Percentiles rank a stretch among this genome's conserved stretches.
Conservation (phyloP, 2,888 invertebrate genomes). For the Osmoderma eremita region DNA sequence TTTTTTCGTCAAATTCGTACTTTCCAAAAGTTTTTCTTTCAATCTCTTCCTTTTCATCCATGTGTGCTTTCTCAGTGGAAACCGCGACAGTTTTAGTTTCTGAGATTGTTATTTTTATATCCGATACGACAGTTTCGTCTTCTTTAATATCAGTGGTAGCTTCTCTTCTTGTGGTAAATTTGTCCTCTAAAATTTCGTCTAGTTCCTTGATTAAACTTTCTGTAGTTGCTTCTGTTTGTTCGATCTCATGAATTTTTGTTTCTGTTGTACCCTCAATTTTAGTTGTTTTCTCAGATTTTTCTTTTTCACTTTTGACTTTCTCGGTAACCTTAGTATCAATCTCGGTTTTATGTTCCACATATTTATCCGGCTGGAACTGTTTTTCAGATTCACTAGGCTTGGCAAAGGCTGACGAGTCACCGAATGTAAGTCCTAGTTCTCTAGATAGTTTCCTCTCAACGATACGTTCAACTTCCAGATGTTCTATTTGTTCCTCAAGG, state of each 20-base stretch:
- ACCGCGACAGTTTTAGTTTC: conserved; percentile 42
- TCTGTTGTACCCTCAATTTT: conserved; percentile 57
- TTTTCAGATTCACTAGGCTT: conserved; percentile 41
- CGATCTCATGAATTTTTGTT: conserved; percentile 46
- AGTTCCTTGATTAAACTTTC: conserved; percentile 42
- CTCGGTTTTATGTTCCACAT: conserved; percentile 55
- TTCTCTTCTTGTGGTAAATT: conserved; percentile 38
- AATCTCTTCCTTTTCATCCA: conserved; percentile 40
- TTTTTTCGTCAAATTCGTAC: conserved; percentile 46
- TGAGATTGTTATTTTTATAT: conserved; percentile 44
- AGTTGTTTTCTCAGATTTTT: conserved; percentile 54
- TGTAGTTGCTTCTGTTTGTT: conserved; percentile 44
- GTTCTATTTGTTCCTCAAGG: conserved; percentile 61
- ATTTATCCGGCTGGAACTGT: conserved; percentile 50
- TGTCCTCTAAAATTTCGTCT: conserved; percentile 44
- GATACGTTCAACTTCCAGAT: conserved; percentile 64
- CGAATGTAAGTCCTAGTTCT: conserved; percentile 38
- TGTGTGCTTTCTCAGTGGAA: conserved; percentile 36
- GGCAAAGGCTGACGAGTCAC: conserved; percentile 31
- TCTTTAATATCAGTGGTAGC: conserved; percentile 38
- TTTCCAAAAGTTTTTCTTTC: conserved; percentile 46
- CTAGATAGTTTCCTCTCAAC: conserved; percentile 53
- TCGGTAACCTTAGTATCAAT: conserved; percentile 53
- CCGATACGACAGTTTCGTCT: conserved; percentile 36
- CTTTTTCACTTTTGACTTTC: conserved; percentile 54